Conservation (phyloP, 2,113 vertebrate genomes). For the Cyprinus carpio region DNA sequence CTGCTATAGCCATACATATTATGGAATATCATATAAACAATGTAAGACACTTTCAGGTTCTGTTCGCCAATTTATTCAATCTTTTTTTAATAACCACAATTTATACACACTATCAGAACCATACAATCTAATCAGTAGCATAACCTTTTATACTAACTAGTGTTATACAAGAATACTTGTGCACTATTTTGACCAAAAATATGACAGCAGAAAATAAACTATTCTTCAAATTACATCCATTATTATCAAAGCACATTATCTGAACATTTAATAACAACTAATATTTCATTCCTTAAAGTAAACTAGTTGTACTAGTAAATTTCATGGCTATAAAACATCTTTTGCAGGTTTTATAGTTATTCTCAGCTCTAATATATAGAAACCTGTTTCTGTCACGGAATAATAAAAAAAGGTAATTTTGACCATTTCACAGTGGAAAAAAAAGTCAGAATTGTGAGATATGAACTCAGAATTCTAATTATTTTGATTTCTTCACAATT, state of each 20-base stretch:
- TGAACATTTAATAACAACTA: too few relatives aligned
- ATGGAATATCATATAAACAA: not conserved
- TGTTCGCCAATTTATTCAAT: not conserved
- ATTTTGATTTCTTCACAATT: too few relatives aligned
- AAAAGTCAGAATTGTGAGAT: too few relatives aligned
- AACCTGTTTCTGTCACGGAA: too few relatives aligned
- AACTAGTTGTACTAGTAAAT: not conserved
- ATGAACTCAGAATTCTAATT: too few relatives aligned
- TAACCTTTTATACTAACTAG: not conserved
- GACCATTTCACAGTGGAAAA: too few relatives aligned
- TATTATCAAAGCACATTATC: not conserved
- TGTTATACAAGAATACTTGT: not conserved
- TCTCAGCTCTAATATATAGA: not conserved
- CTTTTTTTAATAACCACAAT: not conserved
- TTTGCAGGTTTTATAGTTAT: not conserved
- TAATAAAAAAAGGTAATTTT: too few relatives aligned
- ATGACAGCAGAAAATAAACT: not conserved
- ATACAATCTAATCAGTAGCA: not conserved
- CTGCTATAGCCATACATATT: not conserved
- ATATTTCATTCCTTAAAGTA: too few relatives aligned
- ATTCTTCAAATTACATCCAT: not conserved
- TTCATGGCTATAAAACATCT: not conserved
- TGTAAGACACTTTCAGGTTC: not conserved
- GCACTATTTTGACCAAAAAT: not conserved
- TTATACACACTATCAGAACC: not conserved